Evolutionary conservation across 1,140 invertebrate genomes (phyloP), one percentile per base, ranked within the genome.

Genomic region (Micrasema longulum): DNA sequence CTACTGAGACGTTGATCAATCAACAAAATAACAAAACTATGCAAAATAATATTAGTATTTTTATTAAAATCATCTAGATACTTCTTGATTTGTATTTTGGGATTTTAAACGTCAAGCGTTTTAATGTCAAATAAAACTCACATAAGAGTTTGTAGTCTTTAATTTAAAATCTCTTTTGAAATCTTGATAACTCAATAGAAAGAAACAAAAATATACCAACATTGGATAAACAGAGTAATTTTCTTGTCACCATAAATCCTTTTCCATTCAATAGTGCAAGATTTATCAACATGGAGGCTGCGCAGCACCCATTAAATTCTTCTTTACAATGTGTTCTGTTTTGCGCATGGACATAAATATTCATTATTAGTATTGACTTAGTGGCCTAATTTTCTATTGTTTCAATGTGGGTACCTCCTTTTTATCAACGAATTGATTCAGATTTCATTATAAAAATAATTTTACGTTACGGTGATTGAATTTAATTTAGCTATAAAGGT

Each of bases 191-290:
- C 60, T 47, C 43, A 47, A 47, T 64, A 14, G 26, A 31, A 14
- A 41, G 38, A 14, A 5, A 48, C 12, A 64, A n/a, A 45, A 64
- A 45, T 47, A 45, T 47, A 26, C 20, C 1, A n/a, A 26, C 60
- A 47, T 26, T 4, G 43, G 18, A 11, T 18, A 64, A 64, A 64
- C 38, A 11, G 38, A 11, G 41, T 48, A 47, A 64, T 64, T 64
- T 64, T 26, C 2, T 22, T 64, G 60, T 64, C 60, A 64, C 45
- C 60, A 47, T 64, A 64, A 64, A 64, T 64, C 45, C 18, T 16
- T 7, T 47, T 1, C 41, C 20, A 64, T 64, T 60, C 31, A 38
- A 60, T 60, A 60, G 55, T n/a, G n/a, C 36, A 11, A 60, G 36
- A 60, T 60, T 60, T 60, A 60, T 60, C 31, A 41, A 60, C 26